A percentile compares a stretch with the other conserved stretches of the same genome.
phyloP scores from a whole-genome alignment of 2,888 invertebrate species.

The Sphaeridia pumilis region DNA sequence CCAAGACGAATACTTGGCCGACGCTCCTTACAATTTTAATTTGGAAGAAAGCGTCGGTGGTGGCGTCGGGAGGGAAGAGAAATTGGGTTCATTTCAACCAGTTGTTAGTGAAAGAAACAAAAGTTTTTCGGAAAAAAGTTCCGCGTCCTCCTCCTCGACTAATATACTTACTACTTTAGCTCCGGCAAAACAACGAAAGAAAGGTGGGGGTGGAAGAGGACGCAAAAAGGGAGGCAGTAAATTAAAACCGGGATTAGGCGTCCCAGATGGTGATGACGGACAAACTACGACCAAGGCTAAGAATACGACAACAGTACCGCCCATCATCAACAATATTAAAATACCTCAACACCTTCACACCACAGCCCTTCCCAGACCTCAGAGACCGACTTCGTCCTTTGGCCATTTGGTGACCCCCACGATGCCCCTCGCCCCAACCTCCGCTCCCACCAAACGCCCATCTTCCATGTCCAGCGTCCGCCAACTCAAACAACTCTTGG shows the following conservation, averaged over 20 bases:
- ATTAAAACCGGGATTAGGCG: slow-evolving; percentile 1
- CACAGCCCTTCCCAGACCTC: too few species aligned
- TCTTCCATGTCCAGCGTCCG: too few species aligned
- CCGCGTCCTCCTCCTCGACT: neutral
- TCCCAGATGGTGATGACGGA: neutral
- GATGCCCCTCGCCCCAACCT: too few species aligned
- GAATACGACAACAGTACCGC: too few species aligned
- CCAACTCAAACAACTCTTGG: too few species aligned
- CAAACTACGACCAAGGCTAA: too few species aligned
- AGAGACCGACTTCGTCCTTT: too few species aligned
- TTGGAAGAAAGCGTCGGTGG: neutral
- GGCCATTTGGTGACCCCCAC: too few species aligned
- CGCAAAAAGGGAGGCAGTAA: slow-evolving; percentile 12
- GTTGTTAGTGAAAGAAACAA: slow-evolving; percentile 2
- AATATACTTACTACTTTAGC: neutral
- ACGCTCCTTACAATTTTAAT: neutral
- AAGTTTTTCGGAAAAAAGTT: slow-evolving; percentile 2
- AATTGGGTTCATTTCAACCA: neutral
- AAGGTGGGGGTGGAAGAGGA: slow-evolving; percentile 12
- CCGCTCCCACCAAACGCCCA: too few species aligned
- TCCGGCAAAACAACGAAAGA: slow-evolving; percentile 8
- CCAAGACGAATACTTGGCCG: neutral
- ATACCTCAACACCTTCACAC: too few species aligned
- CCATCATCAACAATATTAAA: too few species aligned
- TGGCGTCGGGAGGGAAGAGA: too few species aligned